Percentiles rank a stretch among this genome's conserved stretches.
These are phyloP conservation scores for Brachyrhaphis roseni DNA, from an alignment of 2,797 vertebrate genomes.

Conservation along the genomic window DNA sequence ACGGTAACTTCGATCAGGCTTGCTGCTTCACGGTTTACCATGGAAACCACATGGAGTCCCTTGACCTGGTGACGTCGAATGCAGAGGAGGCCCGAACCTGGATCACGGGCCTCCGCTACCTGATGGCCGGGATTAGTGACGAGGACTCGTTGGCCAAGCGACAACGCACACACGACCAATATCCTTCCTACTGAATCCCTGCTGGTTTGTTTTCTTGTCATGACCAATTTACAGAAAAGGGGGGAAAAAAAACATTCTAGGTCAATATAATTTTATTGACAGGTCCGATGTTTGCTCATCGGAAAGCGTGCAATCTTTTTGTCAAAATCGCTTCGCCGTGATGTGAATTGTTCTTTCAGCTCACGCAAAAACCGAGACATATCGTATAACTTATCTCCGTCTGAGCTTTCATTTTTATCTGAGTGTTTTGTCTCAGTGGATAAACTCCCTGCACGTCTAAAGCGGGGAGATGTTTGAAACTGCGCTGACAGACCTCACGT, in stretches of 20 bases:
- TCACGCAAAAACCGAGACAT: background rate
- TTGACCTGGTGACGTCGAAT: constrained; percentile 95
- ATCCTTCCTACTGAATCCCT: constrained; percentile 82
- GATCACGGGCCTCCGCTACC: constrained; percentile 95
- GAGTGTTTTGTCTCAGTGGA: background rate
- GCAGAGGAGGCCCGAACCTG: constrained; percentile 95
- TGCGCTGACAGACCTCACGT: background rate
- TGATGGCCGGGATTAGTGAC: constrained; percentile 98
- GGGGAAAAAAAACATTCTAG: no score
- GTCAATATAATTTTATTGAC: background rate
- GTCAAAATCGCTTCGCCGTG: background rate
- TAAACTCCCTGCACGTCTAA: background rate
- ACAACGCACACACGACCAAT: constrained; percentile 95
- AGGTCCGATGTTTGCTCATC: background rate
- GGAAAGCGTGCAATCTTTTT: background rate
- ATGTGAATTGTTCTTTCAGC: background rate
- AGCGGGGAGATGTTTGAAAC: background rate
- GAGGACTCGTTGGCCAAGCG: constrained; percentile 95
- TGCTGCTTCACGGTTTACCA: constrained; percentile 98
- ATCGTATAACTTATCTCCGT: background rate
- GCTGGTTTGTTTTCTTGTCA: background rate
- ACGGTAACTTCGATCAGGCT: constrained; percentile 90
- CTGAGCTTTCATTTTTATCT: background rate
- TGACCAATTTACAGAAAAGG: background rate
- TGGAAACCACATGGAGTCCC: constrained; percentile 95